Base-by-base conservation (phyloP, 2,888 invertebrate genomes). In the Andrena trimmerana region DNA sequence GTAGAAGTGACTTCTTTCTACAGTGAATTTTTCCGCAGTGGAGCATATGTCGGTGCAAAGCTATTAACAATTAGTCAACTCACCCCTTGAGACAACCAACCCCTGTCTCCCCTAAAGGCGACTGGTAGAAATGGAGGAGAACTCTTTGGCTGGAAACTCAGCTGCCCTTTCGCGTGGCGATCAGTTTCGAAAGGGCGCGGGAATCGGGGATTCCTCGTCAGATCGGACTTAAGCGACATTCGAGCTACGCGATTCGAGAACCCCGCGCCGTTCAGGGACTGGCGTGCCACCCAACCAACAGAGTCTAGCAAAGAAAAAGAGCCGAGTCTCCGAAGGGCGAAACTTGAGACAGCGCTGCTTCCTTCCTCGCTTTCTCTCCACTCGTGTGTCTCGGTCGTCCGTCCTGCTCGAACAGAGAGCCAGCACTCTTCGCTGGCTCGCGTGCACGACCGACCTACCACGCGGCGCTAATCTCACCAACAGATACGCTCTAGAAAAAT, bases 381-480 rank as follows among this genome's bases (percentile, higher is more conserved):
- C 52, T 20, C 63, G 42, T 71, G 20, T 48, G 27, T 54, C 65
- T 52, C 42, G 42, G 42, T 0, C 4, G 42, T 0, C 4, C 42
- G 16, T 42, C 20, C 52, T 52, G 20, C 27, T 8, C 36, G 63
- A 20, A 72, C 24, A 33, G 52, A 33, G 52, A 36, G 78, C 69
- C 76, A 57, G 50, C 78, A 69, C 75, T 86, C 84, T 89, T 88
- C 87, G 88, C 68, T 66, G 88, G 89, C 90, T 89, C 91, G 90
- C 89, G 87, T 87, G 86, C 87, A 84, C 90, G 93, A 93, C 93
- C 90, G 93, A 93, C 93, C 92, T 92, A 93, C 92, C 93, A 92
- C 93, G 90, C 92, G 91, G 88, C 90, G 87, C 90, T 92, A 91
- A 93, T 93, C 93, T 91, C 90, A 83, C 91, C 90, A 90, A 90